phyloP scores from a whole-genome alignment of 1,140 invertebrate species.

The Apis florea region DNA sequence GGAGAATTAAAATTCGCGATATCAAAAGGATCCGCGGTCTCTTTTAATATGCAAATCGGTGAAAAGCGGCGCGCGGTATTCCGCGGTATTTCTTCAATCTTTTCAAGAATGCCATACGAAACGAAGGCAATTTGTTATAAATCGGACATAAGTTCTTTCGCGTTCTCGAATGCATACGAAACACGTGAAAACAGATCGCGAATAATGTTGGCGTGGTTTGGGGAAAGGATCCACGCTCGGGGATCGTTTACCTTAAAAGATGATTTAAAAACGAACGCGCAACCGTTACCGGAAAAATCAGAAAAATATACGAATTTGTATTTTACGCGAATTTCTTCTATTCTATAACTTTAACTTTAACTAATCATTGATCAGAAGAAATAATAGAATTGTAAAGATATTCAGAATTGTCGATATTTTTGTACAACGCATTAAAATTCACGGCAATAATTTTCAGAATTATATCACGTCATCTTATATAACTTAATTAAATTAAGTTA shows the following conservation, averaged over 20 bases:
- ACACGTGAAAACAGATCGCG: conserved; percentile 6
- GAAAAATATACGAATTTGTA: conserved; percentile 43
- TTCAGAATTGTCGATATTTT: too few species aligned
- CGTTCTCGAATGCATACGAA: conserved; percentile 27
- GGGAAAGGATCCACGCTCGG: too few species aligned
- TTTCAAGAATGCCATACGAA: background rate
- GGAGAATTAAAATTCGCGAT: background rate
- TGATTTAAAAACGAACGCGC: background rate
- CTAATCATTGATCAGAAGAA: too few species aligned
- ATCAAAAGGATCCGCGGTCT: background rate
- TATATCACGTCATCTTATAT: too few species aligned
- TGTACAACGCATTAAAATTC: too few species aligned
- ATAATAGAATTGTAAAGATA: too few species aligned
- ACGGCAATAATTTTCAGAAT: too few species aligned
- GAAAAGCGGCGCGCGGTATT: background rate
- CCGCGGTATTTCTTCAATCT: background rate
- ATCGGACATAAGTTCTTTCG: conserved; percentile 19
- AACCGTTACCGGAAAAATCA: background rate
- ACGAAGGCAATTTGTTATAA: conserved; percentile 32
- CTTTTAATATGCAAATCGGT: conserved; percentile 24
- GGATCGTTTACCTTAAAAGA: background rate
- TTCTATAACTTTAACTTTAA: too few species aligned
- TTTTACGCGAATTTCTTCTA: background rate
- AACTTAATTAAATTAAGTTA: background rate
- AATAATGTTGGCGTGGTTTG: background rate